phyloP scores from a whole-genome alignment of 2,113 vertebrate species.

The Oreochromis niloticus region DNA sequence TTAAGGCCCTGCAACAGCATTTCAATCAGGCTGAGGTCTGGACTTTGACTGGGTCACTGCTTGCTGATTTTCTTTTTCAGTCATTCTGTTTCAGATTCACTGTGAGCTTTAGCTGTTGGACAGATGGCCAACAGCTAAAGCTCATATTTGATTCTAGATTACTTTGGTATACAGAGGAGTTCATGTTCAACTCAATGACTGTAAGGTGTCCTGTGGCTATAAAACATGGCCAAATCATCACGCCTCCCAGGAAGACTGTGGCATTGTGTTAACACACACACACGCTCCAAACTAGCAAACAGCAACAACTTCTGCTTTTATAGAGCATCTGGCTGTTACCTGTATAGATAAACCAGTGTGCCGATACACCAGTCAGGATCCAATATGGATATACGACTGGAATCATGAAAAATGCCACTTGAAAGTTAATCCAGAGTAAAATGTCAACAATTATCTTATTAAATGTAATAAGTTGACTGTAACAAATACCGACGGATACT shows the following conservation, averaged over 20 bases:
- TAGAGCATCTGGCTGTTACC: neutral
- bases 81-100: neutral
- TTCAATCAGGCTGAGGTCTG: neutral
- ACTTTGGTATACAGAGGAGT: neutral
- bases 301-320: neutral
- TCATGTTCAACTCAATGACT: neutral
- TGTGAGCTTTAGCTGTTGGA: neutral
- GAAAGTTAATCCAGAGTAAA: neutral
- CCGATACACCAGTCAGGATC: neutral
- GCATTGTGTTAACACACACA: neutral
- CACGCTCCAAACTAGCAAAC: neutral
- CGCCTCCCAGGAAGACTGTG: neutral
- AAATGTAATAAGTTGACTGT: neutral
- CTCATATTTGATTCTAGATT: neutral
- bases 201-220: neutral
- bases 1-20: neutral
- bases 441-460: neutral
- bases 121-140: neutral
- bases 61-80: neutral
- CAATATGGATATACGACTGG: neutral
- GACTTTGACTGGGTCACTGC: neutral
- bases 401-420: neutral
- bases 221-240: neutral
- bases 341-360: neutral
- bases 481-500: neutral